phyloP scores from a whole-genome alignment of 2,888 invertebrate genomes.

The Dendrolimus pini region DNA sequence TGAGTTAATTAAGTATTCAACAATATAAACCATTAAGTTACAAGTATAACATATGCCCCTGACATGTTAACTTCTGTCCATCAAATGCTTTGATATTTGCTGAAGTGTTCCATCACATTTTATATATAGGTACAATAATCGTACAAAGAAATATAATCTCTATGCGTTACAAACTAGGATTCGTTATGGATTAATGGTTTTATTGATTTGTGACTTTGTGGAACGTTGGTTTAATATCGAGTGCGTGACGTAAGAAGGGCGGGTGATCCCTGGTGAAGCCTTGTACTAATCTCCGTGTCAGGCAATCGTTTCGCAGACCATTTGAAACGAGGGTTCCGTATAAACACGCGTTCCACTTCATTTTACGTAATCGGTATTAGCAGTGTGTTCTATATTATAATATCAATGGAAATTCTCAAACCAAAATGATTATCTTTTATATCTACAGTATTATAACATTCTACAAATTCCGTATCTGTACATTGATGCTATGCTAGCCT shows the following conservation, averaged over 20 bases:
- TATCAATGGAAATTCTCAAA: too few species aligned
- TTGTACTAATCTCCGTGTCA: constrained; percentile 77
- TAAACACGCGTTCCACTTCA: constrained; percentile 67
- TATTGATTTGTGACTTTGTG: constrained; percentile 49
- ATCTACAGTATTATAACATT: too few species aligned
- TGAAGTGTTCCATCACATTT: background rate
- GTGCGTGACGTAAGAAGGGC: constrained; percentile 76
- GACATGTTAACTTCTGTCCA: constrained; percentile 75
- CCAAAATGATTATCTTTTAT: too few species aligned
- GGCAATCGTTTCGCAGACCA: constrained; percentile 76
- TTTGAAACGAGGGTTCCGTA: constrained; percentile 67
- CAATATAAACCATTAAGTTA: constrained; percentile 50
- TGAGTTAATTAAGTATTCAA: constrained; percentile 31
- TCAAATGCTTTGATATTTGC: constrained; percentile 33
- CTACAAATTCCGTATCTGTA: too few species aligned
- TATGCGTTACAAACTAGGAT: constrained; percentile 23
- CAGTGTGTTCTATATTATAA: constrained; percentile 28
- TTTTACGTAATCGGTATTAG: constrained; percentile 63
- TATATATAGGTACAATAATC: background rate
- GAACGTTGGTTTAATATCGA: constrained; percentile 40
- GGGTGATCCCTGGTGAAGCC: constrained; percentile 69
- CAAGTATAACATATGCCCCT: constrained; percentile 39
- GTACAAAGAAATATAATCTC: too few species aligned
- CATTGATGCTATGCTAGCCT: too few species aligned
- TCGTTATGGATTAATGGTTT: constrained; percentile 33